Base-by-base conservation (phyloP, 2,888 invertebrate species). In the Nomada ruficornis region DNA sequence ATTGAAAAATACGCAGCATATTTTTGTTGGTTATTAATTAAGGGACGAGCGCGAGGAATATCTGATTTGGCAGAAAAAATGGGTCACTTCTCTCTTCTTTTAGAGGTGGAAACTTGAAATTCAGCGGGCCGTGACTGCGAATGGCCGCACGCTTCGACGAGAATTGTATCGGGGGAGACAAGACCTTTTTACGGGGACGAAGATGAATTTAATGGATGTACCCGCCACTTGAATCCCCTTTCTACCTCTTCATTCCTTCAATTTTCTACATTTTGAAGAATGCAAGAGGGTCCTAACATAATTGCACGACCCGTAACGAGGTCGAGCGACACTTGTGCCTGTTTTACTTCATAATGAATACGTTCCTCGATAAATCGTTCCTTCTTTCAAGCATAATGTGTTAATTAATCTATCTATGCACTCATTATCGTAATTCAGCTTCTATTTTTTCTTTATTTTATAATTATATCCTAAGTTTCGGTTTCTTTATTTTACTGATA, bases 181-280 rank as follows among this genome's bases (percentile, higher is more conserved):
- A 81, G 77, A 76, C 77, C 68, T 72, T 68, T 65, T 82, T 54
- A 77, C 69, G 55, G 42, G 76, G 18, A 76, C 50, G 72, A 72
- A 68, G 65, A 82, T 73, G 82, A 82, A 82, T 82, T 82, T 82
- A 77, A 83, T 77, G 55, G 82, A 77, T 64, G 69, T 29, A 11
- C 59, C 18, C 15, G 50, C 4, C 50, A 42, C 13, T 10, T 23
- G 23, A 20, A 7, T 18, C 55, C 20, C 47, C 13, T 20, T n/a
- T 20, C 11, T 44, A 15, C 52, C 68, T 23, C 62, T 80, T 73
- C 73, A 55, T 73, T 67, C 75, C 81, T 75, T 77, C 82, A 65
- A 82, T 77, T 82, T 77, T 77, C 82, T 47, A 72, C 69, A 71
- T 77, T 82, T 77, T 82, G 69, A 82, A 83, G 82, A 82, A 83